Conservation (phyloP, 2,113 vertebrate species). For the Phyllostomus discolor region DNA sequence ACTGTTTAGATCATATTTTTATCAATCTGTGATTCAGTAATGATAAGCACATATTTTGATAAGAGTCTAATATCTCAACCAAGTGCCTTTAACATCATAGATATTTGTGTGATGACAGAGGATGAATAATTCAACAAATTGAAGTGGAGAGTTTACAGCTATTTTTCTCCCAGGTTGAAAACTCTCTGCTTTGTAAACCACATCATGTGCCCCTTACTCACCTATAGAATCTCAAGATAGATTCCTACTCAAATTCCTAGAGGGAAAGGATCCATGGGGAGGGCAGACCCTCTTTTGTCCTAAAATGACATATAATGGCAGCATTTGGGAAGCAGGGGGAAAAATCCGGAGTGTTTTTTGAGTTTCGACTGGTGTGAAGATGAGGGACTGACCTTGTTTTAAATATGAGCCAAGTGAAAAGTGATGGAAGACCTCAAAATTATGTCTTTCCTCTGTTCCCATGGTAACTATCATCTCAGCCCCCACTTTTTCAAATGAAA, state of each 20-base stretch:
- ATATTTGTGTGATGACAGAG: background rate
- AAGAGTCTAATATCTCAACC: background rate
- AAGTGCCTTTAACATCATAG: background rate
- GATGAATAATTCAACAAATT: background rate
- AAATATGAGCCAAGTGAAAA: background rate
- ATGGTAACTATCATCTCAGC: background rate
- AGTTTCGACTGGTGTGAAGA: background rate
- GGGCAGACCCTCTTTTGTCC: background rate
- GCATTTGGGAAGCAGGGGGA: background rate
- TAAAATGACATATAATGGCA: background rate
- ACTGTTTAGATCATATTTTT: constrained; percentile 3
- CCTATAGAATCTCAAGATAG: background rate
- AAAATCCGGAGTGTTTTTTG: background rate
- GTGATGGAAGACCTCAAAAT: background rate
- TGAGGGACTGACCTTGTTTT: background rate
- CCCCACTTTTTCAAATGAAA: background rate
- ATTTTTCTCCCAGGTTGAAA: background rate
- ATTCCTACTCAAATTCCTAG: background rate
- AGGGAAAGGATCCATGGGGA: background rate
- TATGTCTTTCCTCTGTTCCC: background rate
- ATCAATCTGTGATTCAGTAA: constrained; percentile 23
- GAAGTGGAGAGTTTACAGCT: background rate
- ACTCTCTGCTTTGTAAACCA: background rate
- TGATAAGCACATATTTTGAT: background rate
- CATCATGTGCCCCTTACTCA: background rate